Percentiles rank a stretch among this genome's conserved stretches.
Evolutionary conservation across 2,888 invertebrate species (phyloP).

Genomic region (Drosophila limbata): DNA sequence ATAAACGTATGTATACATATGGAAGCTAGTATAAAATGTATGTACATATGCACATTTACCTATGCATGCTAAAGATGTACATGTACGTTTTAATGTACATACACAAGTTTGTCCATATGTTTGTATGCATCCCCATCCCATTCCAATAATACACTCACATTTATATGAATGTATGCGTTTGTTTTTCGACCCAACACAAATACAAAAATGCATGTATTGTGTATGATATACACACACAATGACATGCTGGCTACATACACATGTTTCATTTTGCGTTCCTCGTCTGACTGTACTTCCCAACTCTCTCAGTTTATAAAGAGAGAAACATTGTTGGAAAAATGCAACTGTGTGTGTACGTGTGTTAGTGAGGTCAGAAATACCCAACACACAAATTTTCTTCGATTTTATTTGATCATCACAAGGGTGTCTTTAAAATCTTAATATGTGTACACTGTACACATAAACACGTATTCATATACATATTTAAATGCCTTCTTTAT

Average conservation of each 20-base stretch:
- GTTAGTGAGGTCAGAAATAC: conserved; percentile 72
- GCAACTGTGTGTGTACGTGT: conserved; percentile 68
- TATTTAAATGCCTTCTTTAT: background rate
- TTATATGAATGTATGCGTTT: conserved; percentile 43
- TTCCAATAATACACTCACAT: conserved; percentile 45
- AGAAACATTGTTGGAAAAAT: conserved; percentile 61
- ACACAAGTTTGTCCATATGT: conserved; percentile 21
- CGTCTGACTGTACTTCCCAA: conserved; percentile 76
- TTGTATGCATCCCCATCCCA: conserved; percentile 39
- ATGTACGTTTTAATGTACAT: conserved; percentile 32
- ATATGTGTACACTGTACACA: conserved; percentile 3
- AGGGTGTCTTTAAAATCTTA: conserved; percentile 46
- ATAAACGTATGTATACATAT: too few relatives aligned
- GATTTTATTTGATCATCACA: conserved; percentile 50
- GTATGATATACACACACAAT: conserved; percentile 59
- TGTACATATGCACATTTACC: too few relatives aligned
- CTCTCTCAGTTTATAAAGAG: conserved; percentile 63
- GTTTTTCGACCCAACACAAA: conserved; percentile 61
- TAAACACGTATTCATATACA: background rate
- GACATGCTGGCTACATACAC: conserved; percentile 64
- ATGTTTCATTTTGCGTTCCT: conserved; percentile 75
- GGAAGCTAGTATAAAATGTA: too few relatives aligned
- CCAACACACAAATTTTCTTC: conserved; percentile 61
- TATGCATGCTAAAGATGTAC: too few relatives aligned
- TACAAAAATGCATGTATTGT: conserved; percentile 61